Evolutionary conservation across 2,888 invertebrate genomes (phyloP).

Genomic region (Pollenia amentaria): DNA sequence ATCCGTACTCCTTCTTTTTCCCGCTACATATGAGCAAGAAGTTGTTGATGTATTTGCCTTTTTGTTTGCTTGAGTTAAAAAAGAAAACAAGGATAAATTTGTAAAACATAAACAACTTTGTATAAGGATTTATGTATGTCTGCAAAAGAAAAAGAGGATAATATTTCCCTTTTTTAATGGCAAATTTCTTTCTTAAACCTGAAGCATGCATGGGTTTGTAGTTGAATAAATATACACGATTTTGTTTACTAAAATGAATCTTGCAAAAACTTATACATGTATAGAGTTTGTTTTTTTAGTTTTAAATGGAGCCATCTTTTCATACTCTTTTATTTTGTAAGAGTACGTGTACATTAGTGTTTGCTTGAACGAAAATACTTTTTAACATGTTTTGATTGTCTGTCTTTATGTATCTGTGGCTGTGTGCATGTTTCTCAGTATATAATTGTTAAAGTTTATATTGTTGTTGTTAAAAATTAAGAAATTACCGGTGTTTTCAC

Average conservation of each 20-base stretch:
- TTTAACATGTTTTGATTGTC: slow-evolving; percentile 53
- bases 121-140: slow-evolving; percentile 51
- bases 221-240: slow-evolving; percentile 13
- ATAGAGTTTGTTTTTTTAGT: not conserved
- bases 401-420: not conserved
- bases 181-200: not conserved
- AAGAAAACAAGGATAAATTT: slow-evolving; percentile 43
- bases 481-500: slow-evolving; percentile 66
- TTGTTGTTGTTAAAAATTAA: slow-evolving; percentile 34
- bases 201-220: slow-evolving; percentile 13
- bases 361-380: not conserved
- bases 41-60: slow-evolving; percentile 28
- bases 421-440: not conserved
- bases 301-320: slow-evolving; percentile 37
- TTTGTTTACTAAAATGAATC: not conserved
- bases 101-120: slow-evolving; percentile 52
- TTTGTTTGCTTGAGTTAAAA: not conserved
- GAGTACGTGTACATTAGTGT: slow-evolving; percentile 9
- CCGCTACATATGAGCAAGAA: not conserved
- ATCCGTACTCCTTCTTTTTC: too few relatives aligned
- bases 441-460: not conserved
- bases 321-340: not conserved
- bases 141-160: not conserved
- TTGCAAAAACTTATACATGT: not conserved
- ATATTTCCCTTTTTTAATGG: not conserved